Percentiles rank a stretch among this genome's conserved stretches.
Evolutionary conservation across 2,113 vertebrate genomes (phyloP).

Genomic region (Thomomys bottae): DNA sequence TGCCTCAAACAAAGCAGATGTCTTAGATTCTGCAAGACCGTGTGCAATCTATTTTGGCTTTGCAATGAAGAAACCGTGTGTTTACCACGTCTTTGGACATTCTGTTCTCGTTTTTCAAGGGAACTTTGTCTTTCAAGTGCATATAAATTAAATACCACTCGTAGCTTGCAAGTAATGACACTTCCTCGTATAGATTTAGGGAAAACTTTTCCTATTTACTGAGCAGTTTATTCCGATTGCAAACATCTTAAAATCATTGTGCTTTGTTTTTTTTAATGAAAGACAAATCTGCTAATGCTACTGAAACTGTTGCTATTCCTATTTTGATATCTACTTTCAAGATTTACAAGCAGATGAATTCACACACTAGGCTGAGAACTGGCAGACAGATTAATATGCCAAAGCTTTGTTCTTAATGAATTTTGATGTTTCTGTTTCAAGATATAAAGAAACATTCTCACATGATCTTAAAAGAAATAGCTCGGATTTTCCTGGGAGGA

Average conservation of each 20-base stretch:
- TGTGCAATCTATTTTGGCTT: slow-evolving; percentile 83
- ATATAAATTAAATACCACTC: slow-evolving; percentile 67
- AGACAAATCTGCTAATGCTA: slow-evolving; percentile 76
- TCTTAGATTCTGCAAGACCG: slow-evolving; percentile 82
- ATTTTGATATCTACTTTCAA: slow-evolving; percentile 83
- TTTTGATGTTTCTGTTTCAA: slow-evolving; percentile 83
- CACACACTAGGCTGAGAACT: slow-evolving; percentile 81
- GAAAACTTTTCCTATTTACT: slow-evolving; percentile 73
- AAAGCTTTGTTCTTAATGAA: slow-evolving; percentile 85
- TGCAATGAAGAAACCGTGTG: slow-evolving; percentile 84
- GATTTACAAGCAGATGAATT: slow-evolving; percentile 82
- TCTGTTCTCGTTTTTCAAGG: slow-evolving; percentile 77
- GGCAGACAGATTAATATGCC: slow-evolving; percentile 83
- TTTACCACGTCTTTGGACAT: slow-evolving; percentile 83
- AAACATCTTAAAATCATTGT: slow-evolving; percentile 75
- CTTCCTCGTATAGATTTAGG: slow-evolving; percentile 76
- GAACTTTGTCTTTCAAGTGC: slow-evolving; percentile 68
- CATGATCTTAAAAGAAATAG: slow-evolving; percentile 80
- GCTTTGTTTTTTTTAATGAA: slow-evolving; percentile 81
- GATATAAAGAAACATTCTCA: slow-evolving; percentile 75
- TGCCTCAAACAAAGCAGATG: slow-evolving; percentile 82
- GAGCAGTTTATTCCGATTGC: slow-evolving; percentile 69
- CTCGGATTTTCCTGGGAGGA: slow-evolving; percentile 77
- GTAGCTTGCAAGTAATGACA: slow-evolving; percentile 74
- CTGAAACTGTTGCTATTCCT: slow-evolving; percentile 80